A percentile compares a stretch with the other conserved stretches of the same genome.
Evolutionary conservation across 2,797 vertebrate genomes (phyloP).

Genomic region (Furcifer pardalis): DNA sequence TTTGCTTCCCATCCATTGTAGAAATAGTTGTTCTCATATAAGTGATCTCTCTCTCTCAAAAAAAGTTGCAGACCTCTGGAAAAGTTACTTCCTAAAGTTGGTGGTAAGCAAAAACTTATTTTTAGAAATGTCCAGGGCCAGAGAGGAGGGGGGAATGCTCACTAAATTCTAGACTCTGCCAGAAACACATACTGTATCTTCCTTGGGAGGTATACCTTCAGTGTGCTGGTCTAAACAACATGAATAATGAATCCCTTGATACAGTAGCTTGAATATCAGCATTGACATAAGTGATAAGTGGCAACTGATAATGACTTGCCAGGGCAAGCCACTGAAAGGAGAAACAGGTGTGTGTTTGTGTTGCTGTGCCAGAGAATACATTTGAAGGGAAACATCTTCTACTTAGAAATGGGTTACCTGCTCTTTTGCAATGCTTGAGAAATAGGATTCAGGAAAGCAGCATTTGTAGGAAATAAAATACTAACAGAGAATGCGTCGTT

Average conservation of each 20-base stretch:
- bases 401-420: background rate
- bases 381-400: background rate
- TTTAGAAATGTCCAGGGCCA: background rate
- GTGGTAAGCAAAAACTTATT: background rate
- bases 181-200: background rate
- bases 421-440: background rate
- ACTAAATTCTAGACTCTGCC: background rate
- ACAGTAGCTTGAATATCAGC: slow-evolving; percentile 9
- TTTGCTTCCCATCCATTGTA: background rate
- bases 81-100: background rate
- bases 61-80: background rate
- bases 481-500: background rate
- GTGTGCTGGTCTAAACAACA: background rate
- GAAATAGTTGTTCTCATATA: background rate
- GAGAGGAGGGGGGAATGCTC: background rate
- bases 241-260: slow-evolving; percentile 25
- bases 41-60: no score
- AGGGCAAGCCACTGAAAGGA: background rate
- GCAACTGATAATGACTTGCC: slow-evolving; percentile 10
- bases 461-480: background rate
- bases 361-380: background rate
- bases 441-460: background rate
- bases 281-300: slow-evolving; percentile 21
- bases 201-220: background rate
- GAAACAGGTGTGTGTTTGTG: background rate